A percentile compares a stretch with the other conserved stretches of the same genome.
Conservation (phyloP, 2,888 invertebrate species). For the Luperina nickerlii region DNA sequence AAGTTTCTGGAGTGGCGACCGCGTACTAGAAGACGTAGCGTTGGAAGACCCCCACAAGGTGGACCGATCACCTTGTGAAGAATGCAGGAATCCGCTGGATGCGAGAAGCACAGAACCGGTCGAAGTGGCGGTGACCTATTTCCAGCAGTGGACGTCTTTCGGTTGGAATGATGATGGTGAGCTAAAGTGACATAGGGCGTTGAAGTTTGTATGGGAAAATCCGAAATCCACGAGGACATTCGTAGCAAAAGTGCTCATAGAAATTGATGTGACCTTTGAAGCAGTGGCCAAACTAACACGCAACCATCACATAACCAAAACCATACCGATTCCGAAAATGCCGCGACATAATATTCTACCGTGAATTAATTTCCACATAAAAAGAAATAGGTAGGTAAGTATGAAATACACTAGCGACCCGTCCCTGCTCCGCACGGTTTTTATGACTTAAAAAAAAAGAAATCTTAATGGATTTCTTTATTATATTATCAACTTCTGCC, state of each 20-base stretch:
- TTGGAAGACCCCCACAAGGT: too few species aligned
- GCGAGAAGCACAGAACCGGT: too few species aligned
- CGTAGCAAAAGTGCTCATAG: neutral
- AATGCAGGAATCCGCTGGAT: too few species aligned
- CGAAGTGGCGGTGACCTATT: too few species aligned
- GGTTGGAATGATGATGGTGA: too few species aligned
- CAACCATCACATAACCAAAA: slow-evolving; percentile 15
- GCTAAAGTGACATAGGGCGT: too few species aligned
- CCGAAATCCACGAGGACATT: neutral
- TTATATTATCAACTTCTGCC: too few species aligned
- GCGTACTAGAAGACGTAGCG: too few species aligned
- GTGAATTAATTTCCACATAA: slow-evolving; percentile 35
- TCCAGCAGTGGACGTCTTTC: too few species aligned
- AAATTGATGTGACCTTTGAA: neutral
- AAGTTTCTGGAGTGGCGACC: too few species aligned
- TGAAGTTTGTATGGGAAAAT: neutral
- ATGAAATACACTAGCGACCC: neutral
- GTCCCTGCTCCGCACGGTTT: neutral
- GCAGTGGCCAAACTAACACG: slow-evolving; percentile 18
- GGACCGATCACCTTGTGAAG: too few species aligned
- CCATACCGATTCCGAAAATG: slow-evolving; percentile 18
- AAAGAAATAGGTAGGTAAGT: slow-evolving; percentile 12
- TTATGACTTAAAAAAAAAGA: too few species aligned
- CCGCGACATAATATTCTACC: neutral
- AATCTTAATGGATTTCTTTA: neutral